phyloP scores from a whole-genome alignment of 2,797 vertebrate species.

The Anguilla marmorata region DNA sequence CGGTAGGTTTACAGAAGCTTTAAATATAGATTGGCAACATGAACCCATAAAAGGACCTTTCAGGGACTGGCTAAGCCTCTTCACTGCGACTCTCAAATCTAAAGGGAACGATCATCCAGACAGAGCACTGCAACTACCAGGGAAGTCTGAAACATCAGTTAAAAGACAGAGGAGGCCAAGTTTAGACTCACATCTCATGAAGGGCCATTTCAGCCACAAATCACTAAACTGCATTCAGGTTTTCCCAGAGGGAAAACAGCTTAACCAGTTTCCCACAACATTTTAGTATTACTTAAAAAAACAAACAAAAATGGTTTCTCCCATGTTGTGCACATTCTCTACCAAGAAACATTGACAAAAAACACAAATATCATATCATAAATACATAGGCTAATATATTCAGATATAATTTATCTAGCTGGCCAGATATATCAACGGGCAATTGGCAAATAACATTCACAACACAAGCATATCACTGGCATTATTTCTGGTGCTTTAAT shows the following conservation, averaged over 20 bases:
- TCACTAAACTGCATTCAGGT: conserved; percentile 57
- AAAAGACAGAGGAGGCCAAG: conserved; percentile 65
- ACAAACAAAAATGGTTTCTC: conserved; percentile 14
- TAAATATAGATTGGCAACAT: conserved; percentile 56
- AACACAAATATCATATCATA: not conserved
- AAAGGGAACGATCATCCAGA: conserved; percentile 61
- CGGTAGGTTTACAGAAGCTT: conserved; percentile 62
- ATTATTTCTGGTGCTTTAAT: not conserved
- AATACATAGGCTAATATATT: not conserved
- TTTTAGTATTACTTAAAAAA: conserved; percentile 39
- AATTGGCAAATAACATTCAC: not conserved
- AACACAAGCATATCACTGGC: not conserved
- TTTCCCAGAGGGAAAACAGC: conserved; percentile 65
- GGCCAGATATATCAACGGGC: not conserved
- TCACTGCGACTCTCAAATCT: conserved; percentile 59
- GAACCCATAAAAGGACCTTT: conserved; percentile 69
- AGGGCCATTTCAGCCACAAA: conserved; percentile 63
- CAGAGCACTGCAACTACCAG: conserved; percentile 61
- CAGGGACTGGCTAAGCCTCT: conserved; percentile 48
- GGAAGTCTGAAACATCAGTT: conserved; percentile 55
- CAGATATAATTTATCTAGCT: not conserved
- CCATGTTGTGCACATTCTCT: conserved; percentile 20
- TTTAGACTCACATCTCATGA: conserved; percentile 71
- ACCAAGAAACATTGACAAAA: conserved; percentile 22
- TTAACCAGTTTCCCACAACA: conserved; percentile 68